A percentile compares a stretch with the other conserved stretches of the same genome.
Evolutionary conservation across 1,140 invertebrate genomes (phyloP).

Genomic region (Lutraria rhynchaena): DNA sequence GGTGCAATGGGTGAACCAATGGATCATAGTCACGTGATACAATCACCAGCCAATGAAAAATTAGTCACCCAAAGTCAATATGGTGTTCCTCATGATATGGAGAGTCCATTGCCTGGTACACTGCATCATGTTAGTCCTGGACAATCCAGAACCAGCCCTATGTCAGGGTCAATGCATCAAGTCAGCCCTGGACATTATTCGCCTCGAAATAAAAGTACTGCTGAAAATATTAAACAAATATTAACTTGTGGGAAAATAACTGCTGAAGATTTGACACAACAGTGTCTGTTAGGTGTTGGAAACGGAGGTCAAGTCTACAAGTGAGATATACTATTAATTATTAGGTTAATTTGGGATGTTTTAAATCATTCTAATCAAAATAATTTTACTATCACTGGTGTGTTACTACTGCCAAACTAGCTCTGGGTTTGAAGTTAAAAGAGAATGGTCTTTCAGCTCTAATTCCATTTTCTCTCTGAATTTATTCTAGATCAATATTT

Average conservation of each 20-base stretch:
- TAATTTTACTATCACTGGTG: no score
- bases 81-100: background rate
- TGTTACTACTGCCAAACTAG: no score
- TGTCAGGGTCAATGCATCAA: slow-evolving; percentile 21
- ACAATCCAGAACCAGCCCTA: background rate
- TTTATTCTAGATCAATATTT: no score
- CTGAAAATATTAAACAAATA: slow-evolving; percentile 67
- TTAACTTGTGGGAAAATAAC: slow-evolving; percentile 69
- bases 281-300: slow-evolving; percentile 77
- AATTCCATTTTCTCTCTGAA: no score
- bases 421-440: no score
- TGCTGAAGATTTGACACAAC: slow-evolving; percentile 72
- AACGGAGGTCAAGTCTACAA: slow-evolving; percentile 75
- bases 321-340: background rate
- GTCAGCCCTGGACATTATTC: background rate
- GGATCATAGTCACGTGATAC: slow-evolving; percentile 1
- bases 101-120: background rate
- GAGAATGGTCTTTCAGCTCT: no score
- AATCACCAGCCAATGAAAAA: background rate
- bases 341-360: no score
- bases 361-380: no score
- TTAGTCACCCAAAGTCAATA: background rate
- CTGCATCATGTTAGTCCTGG: background rate
- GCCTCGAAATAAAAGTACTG: slow-evolving; percentile 9
- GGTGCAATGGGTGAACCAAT: background rate